These are phyloP conservation scores for Dromius quadrimaculatus DNA, from an alignment of 2,888 invertebrate species.

Conservation along the genomic window DNA sequence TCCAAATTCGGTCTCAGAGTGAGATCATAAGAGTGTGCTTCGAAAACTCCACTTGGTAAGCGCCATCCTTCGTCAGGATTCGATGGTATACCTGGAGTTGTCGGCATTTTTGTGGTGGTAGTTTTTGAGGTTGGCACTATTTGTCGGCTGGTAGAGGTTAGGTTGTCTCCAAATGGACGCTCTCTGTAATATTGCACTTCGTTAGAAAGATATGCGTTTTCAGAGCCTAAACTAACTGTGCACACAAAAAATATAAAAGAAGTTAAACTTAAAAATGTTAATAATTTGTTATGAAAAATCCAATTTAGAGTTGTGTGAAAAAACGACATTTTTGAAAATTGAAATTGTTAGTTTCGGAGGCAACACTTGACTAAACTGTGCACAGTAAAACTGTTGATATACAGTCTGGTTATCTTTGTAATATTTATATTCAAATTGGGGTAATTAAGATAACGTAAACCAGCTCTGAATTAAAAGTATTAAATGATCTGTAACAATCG, in stretches of 20 bases:
- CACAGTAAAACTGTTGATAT: not conserved
- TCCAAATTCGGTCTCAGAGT: conserved; percentile 75
- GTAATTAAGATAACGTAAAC: conserved; percentile 3
- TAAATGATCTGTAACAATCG: not conserved
- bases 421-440: not conserved
- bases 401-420: conserved; percentile 2
- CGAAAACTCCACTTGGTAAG: conserved; percentile 72
- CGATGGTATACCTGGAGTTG: conserved; percentile 33
- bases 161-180: conserved; percentile 42
- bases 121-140: conserved; percentile 41
- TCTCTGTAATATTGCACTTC: conserved; percentile 57
- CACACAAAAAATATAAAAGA: conserved; percentile 68
- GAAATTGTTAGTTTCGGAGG: not conserved
- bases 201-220: conserved; percentile 61
- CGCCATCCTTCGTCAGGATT: conserved; percentile 64
- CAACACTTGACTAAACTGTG: not conserved
- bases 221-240: conserved; percentile 69
- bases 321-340: conserved; percentile 8
- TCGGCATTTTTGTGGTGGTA: conserved; percentile 45
- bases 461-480: not conserved
- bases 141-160: not conserved
- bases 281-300: conserved; percentile 63
- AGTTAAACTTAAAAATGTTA: conserved; percentile 63
- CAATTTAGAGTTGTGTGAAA: conserved; percentile 53
- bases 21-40: conserved; percentile 75